Conservation (phyloP, 2,888 invertebrate species). For the Folsomia manolachei region DNA sequence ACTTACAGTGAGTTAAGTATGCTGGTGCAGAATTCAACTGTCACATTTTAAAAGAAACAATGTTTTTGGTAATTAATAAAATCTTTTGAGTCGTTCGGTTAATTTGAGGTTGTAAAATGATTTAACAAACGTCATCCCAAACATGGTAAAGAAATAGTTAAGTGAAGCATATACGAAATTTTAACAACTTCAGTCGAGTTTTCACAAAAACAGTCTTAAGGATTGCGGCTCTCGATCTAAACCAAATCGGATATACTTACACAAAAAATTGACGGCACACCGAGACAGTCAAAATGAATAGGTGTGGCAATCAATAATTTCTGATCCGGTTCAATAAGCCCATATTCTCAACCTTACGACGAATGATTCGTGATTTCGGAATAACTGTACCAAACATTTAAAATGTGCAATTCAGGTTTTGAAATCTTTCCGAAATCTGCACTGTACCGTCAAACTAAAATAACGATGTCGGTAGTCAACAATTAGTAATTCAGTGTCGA, state of each 20-base stretch:
- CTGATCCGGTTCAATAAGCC: slow-evolving; percentile 21
- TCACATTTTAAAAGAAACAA: not conserved
- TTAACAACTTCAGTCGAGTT: too few relatives aligned
- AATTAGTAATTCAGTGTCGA: not conserved
- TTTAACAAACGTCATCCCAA: not conserved
- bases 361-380: slow-evolving; percentile 6
- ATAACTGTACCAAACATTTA: slow-evolving; percentile 6
- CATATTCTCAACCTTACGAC: not conserved
- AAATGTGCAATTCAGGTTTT: not conserved
- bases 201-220: too few relatives aligned
- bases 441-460: not conserved
- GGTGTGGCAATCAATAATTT: slow-evolving; percentile 19
- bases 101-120: not conserved
- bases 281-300: not conserved
- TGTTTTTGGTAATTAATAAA: not conserved
- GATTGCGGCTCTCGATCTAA: too few relatives aligned
- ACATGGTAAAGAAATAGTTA: not conserved
- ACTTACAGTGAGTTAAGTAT: not conserved
- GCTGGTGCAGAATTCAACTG: not conserved
- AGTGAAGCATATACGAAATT: not conserved
- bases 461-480: not conserved
- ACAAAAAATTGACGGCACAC: not conserved
- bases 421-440: not conserved
- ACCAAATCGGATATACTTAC: not conserved
- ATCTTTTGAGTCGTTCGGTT: not conserved